These are phyloP conservation scores for Cliona cf. orientalis DNA, from an alignment of 37 sponge, comb jelly and placozoan species.

Conservation along the genomic window DNA sequence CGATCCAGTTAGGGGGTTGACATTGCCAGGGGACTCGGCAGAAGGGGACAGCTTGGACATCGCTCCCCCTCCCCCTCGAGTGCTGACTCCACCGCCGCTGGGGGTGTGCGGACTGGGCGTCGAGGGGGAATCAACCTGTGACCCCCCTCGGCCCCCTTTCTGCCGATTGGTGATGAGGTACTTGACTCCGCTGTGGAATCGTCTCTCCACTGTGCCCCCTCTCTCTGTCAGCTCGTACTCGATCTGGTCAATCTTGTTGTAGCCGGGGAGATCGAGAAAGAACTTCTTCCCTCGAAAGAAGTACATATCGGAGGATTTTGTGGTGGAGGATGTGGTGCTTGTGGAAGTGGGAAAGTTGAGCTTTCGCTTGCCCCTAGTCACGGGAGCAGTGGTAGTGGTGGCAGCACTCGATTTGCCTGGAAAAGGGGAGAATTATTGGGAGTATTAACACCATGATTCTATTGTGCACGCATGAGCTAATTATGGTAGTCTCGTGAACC, in stretches of 20 bases:
- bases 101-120: constrained; percentile 41
- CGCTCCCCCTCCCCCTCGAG: constrained; percentile 5
- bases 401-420: neutral
- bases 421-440: neutral
- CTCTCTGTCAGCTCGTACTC: constrained; percentile 44
- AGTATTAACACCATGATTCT: neutral
- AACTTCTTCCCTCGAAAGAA: constrained; percentile 55
- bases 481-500: no score
- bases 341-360: neutral
- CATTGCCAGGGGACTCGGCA: neutral
- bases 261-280: constrained; percentile 66
- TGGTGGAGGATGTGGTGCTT: no score
- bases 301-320: no score
- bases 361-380: constrained; percentile 8
- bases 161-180: constrained; percentile 54
- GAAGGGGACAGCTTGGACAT: constrained; percentile 19
- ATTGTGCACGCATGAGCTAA: neutral
- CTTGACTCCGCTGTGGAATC: constrained; percentile 42
- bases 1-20: neutral
- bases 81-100: constrained; percentile 5
- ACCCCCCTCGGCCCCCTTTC: neutral
- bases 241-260: constrained; percentile 6
- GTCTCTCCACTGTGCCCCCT: constrained; percentile 48
- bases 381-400: neutral
- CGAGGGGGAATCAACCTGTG: constrained; percentile 1